phyloP scores from a whole-genome alignment of 2,797 vertebrate species.

The Poliocrania exsul region DNA sequence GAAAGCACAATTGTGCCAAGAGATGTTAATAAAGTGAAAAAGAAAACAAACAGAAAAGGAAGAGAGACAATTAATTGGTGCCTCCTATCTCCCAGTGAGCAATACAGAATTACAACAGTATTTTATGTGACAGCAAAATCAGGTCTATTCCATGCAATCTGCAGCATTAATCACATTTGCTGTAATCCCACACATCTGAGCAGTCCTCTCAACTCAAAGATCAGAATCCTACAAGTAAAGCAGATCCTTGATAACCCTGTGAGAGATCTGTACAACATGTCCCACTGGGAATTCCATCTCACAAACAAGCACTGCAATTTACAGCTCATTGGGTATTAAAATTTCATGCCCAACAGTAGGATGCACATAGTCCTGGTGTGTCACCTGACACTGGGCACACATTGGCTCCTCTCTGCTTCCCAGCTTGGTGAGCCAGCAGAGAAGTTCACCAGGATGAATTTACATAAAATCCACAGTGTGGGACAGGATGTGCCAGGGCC shows the following conservation, averaged over 20 bases:
- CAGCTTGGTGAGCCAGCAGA: neutral
- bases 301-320: neutral
- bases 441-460: neutral
- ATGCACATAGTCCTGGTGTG: neutral
- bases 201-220: neutral
- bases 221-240: neutral
- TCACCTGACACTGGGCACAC: neutral
- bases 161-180: neutral
- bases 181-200: neutral
- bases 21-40: constrained; percentile 10
- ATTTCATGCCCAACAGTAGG: neutral
- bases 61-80: neutral
- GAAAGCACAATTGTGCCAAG: neutral
- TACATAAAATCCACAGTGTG: neutral
- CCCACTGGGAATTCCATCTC: neutral
- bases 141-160: constrained; percentile 5
- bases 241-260: neutral
- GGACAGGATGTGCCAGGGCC: neutral
- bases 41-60: constrained; percentile 2
- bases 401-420: neutral
- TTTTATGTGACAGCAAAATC: neutral
- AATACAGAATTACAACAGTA: neutral
- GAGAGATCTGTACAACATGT: neutral
- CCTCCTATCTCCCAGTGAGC: neutral
- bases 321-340: neutral